These are phyloP conservation scores for Centrocercus urophasianus DNA, from an alignment of 2,113 vertebrate genomes.

Conservation along the genomic window DNA sequence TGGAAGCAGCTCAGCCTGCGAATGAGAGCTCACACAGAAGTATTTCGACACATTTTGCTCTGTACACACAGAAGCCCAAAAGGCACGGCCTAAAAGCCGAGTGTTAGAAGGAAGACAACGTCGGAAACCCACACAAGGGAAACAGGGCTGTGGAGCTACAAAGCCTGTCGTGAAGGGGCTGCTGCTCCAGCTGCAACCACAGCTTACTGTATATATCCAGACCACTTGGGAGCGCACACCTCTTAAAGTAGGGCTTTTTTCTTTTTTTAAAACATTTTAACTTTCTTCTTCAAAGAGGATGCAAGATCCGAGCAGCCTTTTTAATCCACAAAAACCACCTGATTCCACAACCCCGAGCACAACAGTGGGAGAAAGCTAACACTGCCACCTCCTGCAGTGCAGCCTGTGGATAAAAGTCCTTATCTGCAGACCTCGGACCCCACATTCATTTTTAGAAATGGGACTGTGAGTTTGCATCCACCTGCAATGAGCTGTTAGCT, in stretches of 20 bases:
- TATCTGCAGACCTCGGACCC: neutral
- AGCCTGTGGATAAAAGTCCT: neutral
- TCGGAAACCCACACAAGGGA: neutral
- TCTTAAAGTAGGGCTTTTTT: neutral
- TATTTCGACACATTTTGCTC: neutral
- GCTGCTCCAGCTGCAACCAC: neutral
- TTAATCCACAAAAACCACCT: neutral
- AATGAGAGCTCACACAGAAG: neutral
- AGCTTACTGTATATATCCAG: rapidly evolving
- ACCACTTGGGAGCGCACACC: neutral
- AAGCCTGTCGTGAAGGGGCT: neutral
- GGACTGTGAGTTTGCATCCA: neutral
- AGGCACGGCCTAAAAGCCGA: neutral
- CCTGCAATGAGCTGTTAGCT: neutral
- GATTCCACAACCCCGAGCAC: neutral
- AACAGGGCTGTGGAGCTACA: neutral
- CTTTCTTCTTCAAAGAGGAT: neutral
- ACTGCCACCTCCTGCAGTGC: rapidly evolving
- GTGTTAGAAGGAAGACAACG: neutral
- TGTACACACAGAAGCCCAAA: neutral
- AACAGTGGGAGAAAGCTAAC: neutral
- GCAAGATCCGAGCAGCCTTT: neutral
- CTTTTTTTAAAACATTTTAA: neutral
- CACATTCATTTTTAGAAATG: neutral
- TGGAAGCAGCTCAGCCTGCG: neutral